Conservation (phyloP, 2,797 vertebrate genomes). For the Sebastes glaucus region DNA sequence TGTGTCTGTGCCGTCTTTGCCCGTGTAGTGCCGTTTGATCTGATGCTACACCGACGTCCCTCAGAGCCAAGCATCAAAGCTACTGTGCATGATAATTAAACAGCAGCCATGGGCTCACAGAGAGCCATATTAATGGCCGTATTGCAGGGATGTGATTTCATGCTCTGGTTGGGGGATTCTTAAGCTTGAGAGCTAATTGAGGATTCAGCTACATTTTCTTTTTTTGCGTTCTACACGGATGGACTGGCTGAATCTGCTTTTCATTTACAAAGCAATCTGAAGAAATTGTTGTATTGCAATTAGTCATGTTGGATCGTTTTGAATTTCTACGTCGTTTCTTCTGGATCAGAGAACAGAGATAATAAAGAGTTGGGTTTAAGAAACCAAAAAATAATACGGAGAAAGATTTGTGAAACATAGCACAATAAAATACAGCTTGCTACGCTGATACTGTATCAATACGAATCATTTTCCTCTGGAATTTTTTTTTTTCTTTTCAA, state of each 20-base stretch:
- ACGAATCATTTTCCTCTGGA: not conserved
- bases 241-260: not conserved
- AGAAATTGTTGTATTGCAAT: not conserved
- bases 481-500: not conserved
- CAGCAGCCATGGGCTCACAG: constrained; percentile 24
- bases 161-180: constrained; percentile 17
- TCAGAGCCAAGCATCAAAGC: constrained; percentile 34
- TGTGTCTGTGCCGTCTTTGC: constrained; percentile 11
- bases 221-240: not conserved
- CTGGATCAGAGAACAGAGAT: not conserved
- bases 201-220: not conserved
- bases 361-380: not conserved
- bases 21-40: constrained; percentile 14
- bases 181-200: constrained; percentile 7
- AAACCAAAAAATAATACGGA: not conserved
- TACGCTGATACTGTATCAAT: not conserved
- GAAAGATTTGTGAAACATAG: constrained; percentile 4
- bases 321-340: not conserved
- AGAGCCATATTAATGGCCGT: constrained; percentile 27
- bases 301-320: not conserved
- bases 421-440: not conserved
- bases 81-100: constrained; percentile 26
- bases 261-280: constrained; percentile 12
- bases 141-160: constrained; percentile 45
- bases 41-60: constrained; percentile 15